phyloP scores from a whole-genome alignment of 2,888 invertebrate genomes.

The Cenopis cana region DNA sequence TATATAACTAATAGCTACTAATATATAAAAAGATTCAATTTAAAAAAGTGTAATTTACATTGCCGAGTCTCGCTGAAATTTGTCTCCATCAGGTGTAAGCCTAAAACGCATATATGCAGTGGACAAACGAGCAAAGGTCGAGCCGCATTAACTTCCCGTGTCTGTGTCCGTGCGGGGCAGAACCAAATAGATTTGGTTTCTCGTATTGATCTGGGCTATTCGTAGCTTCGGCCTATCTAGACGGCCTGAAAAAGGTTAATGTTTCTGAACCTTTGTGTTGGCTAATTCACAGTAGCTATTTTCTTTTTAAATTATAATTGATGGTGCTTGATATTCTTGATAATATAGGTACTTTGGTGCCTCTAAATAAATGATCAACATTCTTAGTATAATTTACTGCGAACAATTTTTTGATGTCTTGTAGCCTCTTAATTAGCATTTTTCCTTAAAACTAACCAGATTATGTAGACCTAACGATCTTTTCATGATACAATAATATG shows the following conservation, averaged over 20 bases:
- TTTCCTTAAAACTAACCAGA: too few species aligned
- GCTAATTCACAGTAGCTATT: not conserved
- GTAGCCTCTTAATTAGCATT: too few species aligned
- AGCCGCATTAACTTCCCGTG: constrained; percentile 50
- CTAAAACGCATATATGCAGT: constrained; percentile 43
- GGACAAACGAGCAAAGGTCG: constrained; percentile 49
- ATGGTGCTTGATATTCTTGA: not conserved
- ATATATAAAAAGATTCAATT: not conserved
- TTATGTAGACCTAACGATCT: too few species aligned
- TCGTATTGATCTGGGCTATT: constrained; percentile 57
- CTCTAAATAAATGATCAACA: too few species aligned
- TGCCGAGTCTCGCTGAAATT: constrained; percentile 18
- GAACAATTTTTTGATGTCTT: too few species aligned
- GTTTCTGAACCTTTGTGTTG: constrained; percentile 1
- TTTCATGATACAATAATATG: too few species aligned
- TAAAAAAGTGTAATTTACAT: constrained; percentile 5
- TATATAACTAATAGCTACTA: not conserved
- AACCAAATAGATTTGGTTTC: constrained; percentile 55
- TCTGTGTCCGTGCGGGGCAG: constrained; percentile 47
- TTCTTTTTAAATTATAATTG: not conserved
- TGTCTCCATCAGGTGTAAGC: constrained; percentile 15
- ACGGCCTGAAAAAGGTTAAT: constrained; percentile 42
- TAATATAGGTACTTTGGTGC: not conserved
- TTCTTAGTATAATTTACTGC: too few species aligned
- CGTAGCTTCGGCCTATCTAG: constrained; percentile 48